Conservation (phyloP, 2,888 invertebrate genomes). For the Cyclophora punctaria region DNA sequence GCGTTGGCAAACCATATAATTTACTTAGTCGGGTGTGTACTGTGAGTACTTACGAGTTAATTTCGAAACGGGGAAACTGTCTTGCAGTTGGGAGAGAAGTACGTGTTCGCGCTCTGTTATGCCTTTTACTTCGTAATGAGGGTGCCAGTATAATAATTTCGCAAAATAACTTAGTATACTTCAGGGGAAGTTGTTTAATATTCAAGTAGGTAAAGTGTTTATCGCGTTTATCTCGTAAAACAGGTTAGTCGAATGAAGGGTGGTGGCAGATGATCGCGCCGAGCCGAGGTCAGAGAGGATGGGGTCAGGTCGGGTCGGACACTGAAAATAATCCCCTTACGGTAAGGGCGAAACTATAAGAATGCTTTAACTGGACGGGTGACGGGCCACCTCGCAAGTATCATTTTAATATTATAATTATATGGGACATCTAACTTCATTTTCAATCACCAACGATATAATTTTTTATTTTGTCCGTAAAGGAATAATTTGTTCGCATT, state of each 20-base stretch:
- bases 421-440: too few species aligned
- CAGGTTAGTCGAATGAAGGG: constrained; percentile 61
- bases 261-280: constrained; percentile 49
- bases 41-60: constrained; percentile 24
- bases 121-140: constrained; percentile 29
- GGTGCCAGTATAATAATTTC: constrained; percentile 38
- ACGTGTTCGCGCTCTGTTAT: constrained; percentile 29
- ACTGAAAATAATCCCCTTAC: constrained; percentile 48
- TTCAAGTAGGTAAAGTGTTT: constrained; percentile 47
- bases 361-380: background rate
- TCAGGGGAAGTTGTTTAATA: constrained; percentile 40
- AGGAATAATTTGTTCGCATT: too few species aligned
- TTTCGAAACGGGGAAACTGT: constrained; percentile 34
- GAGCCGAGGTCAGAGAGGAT: constrained; percentile 57
- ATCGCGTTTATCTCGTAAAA: constrained; percentile 53
- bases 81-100: constrained; percentile 28
- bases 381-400: background rate
- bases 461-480: too few species aligned
- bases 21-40: constrained; percentile 12
- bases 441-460: too few species aligned
- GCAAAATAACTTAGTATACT: constrained; percentile 36
- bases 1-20: constrained; percentile 14
- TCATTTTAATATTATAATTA: too few species aligned
- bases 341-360: background rate
- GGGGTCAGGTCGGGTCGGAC: constrained; percentile 56